Percentiles rank a stretch among this genome's conserved stretches.
phyloP scores from a whole-genome alignment of 2,113 vertebrate genomes.

The Tyto alba region DNA sequence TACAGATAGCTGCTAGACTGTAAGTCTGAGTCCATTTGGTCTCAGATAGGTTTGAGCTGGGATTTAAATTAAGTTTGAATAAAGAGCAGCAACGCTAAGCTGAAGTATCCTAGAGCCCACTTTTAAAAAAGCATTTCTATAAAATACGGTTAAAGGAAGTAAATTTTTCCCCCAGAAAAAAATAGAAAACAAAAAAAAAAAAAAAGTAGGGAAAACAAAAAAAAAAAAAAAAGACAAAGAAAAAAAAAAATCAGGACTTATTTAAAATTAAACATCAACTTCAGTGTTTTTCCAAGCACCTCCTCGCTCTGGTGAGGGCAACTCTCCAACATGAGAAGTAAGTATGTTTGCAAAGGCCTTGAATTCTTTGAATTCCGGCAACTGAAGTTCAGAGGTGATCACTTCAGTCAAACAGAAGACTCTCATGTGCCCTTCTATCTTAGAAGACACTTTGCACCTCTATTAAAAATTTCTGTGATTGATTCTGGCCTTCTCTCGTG shows the following conservation, averaged over 20 bases:
- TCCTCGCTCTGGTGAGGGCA: not conserved
- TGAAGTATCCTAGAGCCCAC: not conserved
- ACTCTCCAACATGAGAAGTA: not conserved
- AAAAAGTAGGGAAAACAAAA: not conserved
- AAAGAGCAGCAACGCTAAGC: not conserved
- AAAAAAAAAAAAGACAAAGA: not conserved
- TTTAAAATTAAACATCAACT: not conserved
- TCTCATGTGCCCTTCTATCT: not conserved
- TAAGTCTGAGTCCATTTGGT: not conserved
- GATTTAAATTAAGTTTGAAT: not conserved
- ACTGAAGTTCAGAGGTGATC: conserved; percentile 33
- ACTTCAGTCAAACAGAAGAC: not conserved
- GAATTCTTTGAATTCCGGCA: conserved; percentile 43
- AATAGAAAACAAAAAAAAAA: not conserved
- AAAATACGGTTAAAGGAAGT: not conserved
- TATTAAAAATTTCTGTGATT: not conserved
- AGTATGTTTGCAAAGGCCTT: not conserved
- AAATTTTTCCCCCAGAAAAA: accelerated
- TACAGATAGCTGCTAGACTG: not conserved
- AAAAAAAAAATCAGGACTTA: not conserved
- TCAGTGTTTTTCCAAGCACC: not conserved
- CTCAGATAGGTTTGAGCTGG: not conserved
- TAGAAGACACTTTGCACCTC: not conserved
- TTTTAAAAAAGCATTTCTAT: not conserved
- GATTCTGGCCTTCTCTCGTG: not conserved